phyloP scores from a whole-genome alignment of 2,113 vertebrate species.

The Potamarius usumacintae region DNA sequence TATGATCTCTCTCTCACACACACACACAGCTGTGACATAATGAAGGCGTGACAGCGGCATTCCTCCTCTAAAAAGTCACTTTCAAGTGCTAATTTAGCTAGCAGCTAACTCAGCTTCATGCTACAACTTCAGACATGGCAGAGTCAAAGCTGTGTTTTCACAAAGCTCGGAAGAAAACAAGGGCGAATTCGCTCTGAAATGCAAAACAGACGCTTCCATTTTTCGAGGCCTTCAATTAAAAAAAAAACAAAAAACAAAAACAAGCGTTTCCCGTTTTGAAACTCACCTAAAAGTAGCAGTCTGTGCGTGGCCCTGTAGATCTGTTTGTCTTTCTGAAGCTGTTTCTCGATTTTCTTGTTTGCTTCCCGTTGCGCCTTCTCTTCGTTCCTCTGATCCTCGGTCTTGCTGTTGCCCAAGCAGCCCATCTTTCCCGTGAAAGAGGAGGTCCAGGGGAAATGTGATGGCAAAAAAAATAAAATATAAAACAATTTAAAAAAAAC shows the following conservation, averaged over 20 bases:
- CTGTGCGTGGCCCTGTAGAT: constrained; percentile 48
- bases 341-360: constrained; percentile 48
- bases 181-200: background rate
- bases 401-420: constrained; percentile 48
- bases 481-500: background rate
- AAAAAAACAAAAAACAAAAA: background rate
- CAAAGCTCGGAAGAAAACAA: background rate
- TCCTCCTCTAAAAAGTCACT: background rate
- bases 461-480: background rate
- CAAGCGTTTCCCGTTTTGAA: background rate
- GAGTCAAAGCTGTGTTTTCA: background rate
- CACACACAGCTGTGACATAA: background rate
- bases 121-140: background rate
- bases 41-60: constrained; percentile 15
- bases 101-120: too few relatives aligned
- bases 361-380: constrained; percentile 47
- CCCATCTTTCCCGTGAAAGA: constrained; percentile 45
- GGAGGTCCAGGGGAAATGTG: constrained; percentile 32
- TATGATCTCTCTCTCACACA: background rate
- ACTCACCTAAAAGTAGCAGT: constrained; percentile 39
- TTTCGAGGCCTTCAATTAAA: constrained; percentile 3
- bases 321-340: constrained; percentile 48
- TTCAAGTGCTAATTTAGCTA: constrained; percentile 8
- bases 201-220: background rate
- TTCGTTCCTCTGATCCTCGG: constrained; percentile 46